Conservation (phyloP, 2,797 vertebrate genomes). For the Gouania willdenowi region DNA sequence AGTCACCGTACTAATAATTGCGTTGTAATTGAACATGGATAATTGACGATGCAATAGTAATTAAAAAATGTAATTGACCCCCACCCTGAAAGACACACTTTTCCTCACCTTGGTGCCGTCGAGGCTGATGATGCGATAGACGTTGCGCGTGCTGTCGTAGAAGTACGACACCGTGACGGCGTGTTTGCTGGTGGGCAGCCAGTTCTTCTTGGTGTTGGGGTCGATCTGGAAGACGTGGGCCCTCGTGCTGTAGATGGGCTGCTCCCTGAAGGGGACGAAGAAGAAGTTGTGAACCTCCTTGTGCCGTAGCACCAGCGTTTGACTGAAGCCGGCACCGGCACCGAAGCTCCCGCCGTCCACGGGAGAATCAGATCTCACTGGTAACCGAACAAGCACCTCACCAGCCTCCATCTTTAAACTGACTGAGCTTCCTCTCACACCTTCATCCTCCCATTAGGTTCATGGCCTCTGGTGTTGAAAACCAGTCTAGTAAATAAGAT, state of each 20-base stretch:
- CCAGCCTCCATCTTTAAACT: conserved; percentile 66
- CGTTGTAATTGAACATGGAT: too few species aligned
- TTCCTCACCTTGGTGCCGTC: conserved; percentile 98
- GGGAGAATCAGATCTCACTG: conserved; percentile 65
- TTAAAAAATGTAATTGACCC: too few species aligned
- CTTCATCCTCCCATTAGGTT: neutral
- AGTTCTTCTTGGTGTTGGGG: conserved; percentile 99
- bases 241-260: conserved; percentile 98
- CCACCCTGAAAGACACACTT: too few species aligned
- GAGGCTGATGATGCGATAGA: conserved; percentile 98
- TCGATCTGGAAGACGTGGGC: conserved; percentile 99
- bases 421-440: neutral
- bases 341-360: conserved; percentile 23
- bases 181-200: conserved; percentile 98
- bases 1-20: too few species aligned
- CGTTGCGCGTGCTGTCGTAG: conserved; percentile 98
- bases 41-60: too few species aligned
- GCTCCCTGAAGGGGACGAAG: conserved; percentile 86
- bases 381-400: conserved; percentile 69
- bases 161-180: conserved; percentile 98
- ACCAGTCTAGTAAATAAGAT: conserved; percentile 2
- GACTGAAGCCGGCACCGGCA: conserved; percentile 43
- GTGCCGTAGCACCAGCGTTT: conserved; percentile 66
- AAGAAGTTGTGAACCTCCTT: conserved; percentile 77
- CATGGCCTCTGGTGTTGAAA: conserved; percentile 5